Evolutionary conservation across 1,140 invertebrate genomes (phyloP).

Genomic region (Samia ricini): DNA sequence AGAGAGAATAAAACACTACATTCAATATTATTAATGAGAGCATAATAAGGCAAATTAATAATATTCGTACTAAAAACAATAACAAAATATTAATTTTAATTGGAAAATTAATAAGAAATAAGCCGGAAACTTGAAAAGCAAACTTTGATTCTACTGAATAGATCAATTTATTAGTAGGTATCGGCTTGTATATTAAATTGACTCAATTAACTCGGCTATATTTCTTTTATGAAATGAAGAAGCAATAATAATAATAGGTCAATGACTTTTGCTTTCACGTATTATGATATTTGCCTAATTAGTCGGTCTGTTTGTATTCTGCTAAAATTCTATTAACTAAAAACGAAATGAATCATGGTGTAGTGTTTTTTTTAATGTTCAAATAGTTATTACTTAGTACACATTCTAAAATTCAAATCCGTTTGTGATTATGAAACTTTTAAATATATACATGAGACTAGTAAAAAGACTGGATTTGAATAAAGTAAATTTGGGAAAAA

Average conservation of each 20-base stretch:
- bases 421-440: too few relatives aligned
- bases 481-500: too few relatives aligned
- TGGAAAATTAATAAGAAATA: neutral
- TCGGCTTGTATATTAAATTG: conserved; percentile 6
- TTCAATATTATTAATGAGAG: too few relatives aligned
- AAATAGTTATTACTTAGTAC: too few relatives aligned
- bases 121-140: neutral
- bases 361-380: too few relatives aligned
- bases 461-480: too few relatives aligned
- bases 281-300: conserved; percentile 5
- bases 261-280: neutral
- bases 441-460: too few relatives aligned
- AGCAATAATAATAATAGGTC: conserved; percentile 15
- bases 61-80: neutral
- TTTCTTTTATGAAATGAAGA: conserved; percentile 11
- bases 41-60: too few relatives aligned
- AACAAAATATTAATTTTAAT: neutral
- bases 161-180: conserved; percentile 12
- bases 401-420: too few relatives aligned
- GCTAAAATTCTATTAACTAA: too few relatives aligned
- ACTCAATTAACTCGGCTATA: neutral
- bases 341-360: too few relatives aligned
- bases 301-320: neutral
- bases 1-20: too few relatives aligned
- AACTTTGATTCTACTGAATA: conserved; percentile 7